Conservation (phyloP, 2,888 invertebrate species). For the Morpho achilles region DNA sequence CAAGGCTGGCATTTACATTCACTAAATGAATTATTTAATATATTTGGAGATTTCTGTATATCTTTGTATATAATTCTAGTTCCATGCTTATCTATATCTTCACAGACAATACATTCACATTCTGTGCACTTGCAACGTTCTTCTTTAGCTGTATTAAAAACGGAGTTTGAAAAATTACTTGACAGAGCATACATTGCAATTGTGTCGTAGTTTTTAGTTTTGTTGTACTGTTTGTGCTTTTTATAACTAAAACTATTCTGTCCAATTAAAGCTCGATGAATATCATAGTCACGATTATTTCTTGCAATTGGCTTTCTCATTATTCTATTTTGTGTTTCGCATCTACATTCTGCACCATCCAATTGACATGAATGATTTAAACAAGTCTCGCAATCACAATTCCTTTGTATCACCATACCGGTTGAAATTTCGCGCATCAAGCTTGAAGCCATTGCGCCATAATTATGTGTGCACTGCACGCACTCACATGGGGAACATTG, state of each 20-base stretch:
- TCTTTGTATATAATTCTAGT: slow-evolving; percentile 1
- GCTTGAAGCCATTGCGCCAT: slow-evolving; percentile 32
- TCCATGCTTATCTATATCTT: slow-evolving; percentile 24
- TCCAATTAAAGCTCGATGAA: slow-evolving; percentile 35
- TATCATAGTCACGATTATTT: slow-evolving; percentile 44
- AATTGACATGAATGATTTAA: slow-evolving; percentile 40
- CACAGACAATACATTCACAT: slow-evolving; percentile 45
- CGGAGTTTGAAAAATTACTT: slow-evolving; percentile 25
- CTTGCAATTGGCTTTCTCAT: slow-evolving; percentile 44
- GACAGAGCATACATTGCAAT: slow-evolving; percentile 41
- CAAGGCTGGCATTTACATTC: slow-evolving; percentile 35
- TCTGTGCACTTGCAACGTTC: slow-evolving; percentile 32
- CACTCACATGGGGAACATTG: slow-evolving; percentile 53
- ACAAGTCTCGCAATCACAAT: slow-evolving; percentile 45
- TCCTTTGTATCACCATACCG: slow-evolving; percentile 36
- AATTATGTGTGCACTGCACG: slow-evolving; percentile 38
- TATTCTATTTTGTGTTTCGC: slow-evolving; percentile 38
- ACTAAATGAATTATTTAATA: slow-evolving; percentile 5
- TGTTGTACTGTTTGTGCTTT: background rate
- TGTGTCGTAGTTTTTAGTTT: slow-evolving; percentile 27
- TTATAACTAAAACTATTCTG: slow-evolving; percentile 10
- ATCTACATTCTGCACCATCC: slow-evolving; percentile 41
- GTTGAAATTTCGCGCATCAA: slow-evolving; percentile 43
- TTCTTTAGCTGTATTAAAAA: slow-evolving; percentile 6
- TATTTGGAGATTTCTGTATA: background rate